These are phyloP conservation scores for Montifringilla adamsi DNA, from an alignment of 2,113 vertebrate genomes.

Conservation along the genomic window DNA sequence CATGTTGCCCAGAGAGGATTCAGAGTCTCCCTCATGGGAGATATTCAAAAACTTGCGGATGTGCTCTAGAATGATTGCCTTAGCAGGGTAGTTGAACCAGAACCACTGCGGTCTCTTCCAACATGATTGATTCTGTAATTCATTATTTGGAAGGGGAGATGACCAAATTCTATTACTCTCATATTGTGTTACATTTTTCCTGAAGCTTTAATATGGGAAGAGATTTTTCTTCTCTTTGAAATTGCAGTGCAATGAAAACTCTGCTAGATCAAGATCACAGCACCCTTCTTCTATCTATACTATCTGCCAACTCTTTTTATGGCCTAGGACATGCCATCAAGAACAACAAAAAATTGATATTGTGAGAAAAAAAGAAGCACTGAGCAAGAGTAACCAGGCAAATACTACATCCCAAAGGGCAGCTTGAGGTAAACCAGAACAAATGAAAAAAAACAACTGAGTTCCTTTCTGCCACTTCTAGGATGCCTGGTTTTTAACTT, in stretches of 20 bases:
- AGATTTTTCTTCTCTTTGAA: background rate
- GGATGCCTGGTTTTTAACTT: background rate
- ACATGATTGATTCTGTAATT: background rate
- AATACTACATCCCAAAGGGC: background rate
- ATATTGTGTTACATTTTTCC: background rate
- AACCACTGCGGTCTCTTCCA: background rate
- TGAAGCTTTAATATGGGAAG: background rate
- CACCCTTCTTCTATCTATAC: background rate
- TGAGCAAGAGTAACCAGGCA: background rate
- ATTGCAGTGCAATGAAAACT: background rate
- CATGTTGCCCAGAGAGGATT: background rate
- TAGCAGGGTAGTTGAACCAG: background rate
- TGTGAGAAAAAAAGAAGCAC: background rate
- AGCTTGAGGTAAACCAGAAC: background rate
- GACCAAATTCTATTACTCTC: background rate
- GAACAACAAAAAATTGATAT: background rate
- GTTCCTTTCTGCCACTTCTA: background rate
- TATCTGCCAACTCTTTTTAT: background rate
- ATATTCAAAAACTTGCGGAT: background rate
- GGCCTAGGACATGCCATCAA: background rate
- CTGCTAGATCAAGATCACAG: background rate
- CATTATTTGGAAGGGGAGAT: background rate
- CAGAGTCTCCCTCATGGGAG: background rate
- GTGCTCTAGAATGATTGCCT: background rate
- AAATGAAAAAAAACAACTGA: background rate